Evolutionary conservation across 2,113 vertebrate species (phyloP), one percentile per base, ranked within the genome.

Genomic region (Elanus axillaris): DNA sequence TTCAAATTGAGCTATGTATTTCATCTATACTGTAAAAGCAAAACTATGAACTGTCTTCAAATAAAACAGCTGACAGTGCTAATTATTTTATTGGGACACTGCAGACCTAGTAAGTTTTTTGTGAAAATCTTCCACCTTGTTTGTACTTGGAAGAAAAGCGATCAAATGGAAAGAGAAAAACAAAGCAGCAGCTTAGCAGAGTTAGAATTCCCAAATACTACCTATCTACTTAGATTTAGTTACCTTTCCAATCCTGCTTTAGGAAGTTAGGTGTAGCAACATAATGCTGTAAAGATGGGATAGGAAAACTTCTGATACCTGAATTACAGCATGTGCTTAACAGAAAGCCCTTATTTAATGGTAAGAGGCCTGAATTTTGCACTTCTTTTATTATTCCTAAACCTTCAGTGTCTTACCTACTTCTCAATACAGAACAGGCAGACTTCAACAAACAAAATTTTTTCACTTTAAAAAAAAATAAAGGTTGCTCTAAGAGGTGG

Each of bases 91-190:
- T 40, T 91, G 52, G 14, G 67, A 84, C 90, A 82, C 68, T 48
- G 67, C 73, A 84, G 77, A 23, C 71, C 75, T 69, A 87, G 50
- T 20, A 86, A 71, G 27, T 32, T 86, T 90, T 84, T 84, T 73
- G 69, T 72, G 86, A 85, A 68, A 75, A 55, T 81, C 68, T 60
- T 78, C 80, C 73, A 81, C 62, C 48, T 73, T 86, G 69, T 50
- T 93, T 68, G 66, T 42, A 93, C 58, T 87, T 43, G 29, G 18
- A 67, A 77, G 69, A 78, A 86, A 94, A 82, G 42, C 5, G 3
- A 93, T 79, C 71, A 89, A 93, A 87, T 59, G 76, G 56, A 53
- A 95, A 78, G 34, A 85, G 73, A 48, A 91, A 92, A 94, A 90
- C 68, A 88, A 93, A 89, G 73, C 67, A 87, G 69, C 66, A 85